phyloP scores from a whole-genome alignment of 2,797 vertebrate genomes.

The Sebastolobus alascanus region DNA sequence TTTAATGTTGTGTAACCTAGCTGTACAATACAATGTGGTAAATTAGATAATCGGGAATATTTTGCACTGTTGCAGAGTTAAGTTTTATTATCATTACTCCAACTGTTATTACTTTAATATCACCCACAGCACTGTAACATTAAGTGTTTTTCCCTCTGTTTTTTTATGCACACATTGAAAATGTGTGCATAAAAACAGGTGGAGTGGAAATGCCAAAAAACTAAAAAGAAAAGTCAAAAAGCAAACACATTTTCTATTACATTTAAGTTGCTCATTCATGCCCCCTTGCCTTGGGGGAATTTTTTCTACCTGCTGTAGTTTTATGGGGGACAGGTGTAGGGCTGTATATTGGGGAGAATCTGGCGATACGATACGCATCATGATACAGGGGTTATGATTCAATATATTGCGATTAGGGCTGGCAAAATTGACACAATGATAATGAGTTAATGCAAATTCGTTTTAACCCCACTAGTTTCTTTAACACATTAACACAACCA shows the following conservation, averaged over 20 bases:
- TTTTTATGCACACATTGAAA: neutral
- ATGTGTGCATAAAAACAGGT: neutral
- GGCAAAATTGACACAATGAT: too few relatives aligned
- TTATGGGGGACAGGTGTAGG: constrained; percentile 11
- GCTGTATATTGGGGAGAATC: too few relatives aligned
- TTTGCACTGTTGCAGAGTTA: neutral
- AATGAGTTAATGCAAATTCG: too few relatives aligned
- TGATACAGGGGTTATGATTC: too few relatives aligned
- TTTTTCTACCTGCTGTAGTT: constrained; percentile 8
- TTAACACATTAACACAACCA: too few relatives aligned
- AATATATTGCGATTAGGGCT: too few relatives aligned
- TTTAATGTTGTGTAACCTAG: neutral
- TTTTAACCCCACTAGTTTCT: too few relatives aligned
- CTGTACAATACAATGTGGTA: neutral
- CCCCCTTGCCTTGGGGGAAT: neutral
- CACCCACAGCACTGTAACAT: neutral
- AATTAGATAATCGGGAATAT: neutral
- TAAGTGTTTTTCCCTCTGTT: neutral
- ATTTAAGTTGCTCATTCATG: neutral
- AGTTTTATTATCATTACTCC: neutral
- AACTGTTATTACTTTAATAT: neutral
- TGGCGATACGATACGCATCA: too few relatives aligned
- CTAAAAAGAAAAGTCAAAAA: neutral
- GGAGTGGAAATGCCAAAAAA: neutral
- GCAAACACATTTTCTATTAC: neutral